Evolutionary conservation across 2,797 vertebrate genomes (phyloP).

Genomic region (Scyliorhinus canicula): DNA sequence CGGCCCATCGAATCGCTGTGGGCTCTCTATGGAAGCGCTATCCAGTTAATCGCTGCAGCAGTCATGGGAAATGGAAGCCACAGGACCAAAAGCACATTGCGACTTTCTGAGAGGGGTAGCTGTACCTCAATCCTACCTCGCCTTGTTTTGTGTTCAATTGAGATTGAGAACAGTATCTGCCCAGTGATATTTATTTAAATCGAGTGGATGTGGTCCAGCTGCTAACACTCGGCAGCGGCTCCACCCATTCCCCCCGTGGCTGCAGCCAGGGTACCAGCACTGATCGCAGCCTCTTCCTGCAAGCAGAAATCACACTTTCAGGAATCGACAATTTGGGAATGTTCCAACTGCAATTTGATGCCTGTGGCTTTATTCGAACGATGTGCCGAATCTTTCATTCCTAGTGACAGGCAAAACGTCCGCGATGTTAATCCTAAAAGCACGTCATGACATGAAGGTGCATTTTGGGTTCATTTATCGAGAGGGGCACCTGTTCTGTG

Average conservation of each 20-base stretch:
- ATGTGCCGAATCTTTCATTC: not conserved
- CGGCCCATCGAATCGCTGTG: not conserved
- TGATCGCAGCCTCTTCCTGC: not conserved
- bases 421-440: not conserved
- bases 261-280: no score
- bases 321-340: not conserved
- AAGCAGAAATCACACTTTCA: not conserved
- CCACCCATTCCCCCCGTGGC: not conserved
- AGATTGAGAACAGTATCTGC: not conserved
- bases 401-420: not conserved
- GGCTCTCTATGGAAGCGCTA: not conserved
- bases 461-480: not conserved
- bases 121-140: not conserved
- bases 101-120: not conserved
- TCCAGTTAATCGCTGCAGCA: not conserved
- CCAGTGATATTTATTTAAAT: not conserved
- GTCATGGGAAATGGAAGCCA: not conserved
- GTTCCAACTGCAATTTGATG: no score
- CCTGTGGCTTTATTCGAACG: not conserved
- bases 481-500: not conserved
- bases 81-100: not conserved
- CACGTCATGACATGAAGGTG: not conserved
- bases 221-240: no score
- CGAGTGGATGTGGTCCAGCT: not conserved
- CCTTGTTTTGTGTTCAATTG: not conserved